A percentile compares a stretch with the other conserved stretches of the same genome.
phyloP scores from a whole-genome alignment of 2,113 vertebrate species.

The Phalacrocorax aristotelis region DNA sequence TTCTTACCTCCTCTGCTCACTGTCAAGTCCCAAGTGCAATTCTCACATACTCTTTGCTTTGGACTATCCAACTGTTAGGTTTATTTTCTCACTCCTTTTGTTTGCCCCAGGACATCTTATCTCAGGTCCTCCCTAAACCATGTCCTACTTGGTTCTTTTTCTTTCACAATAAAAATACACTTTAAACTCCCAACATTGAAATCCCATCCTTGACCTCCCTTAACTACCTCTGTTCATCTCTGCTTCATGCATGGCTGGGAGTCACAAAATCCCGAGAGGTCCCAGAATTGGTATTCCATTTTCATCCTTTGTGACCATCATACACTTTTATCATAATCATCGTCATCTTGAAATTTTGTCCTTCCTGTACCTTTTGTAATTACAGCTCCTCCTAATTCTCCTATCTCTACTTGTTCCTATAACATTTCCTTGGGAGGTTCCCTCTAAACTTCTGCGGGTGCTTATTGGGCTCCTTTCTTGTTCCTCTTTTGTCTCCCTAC shows the following conservation, averaged over 20 bases:
- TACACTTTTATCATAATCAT: background rate
- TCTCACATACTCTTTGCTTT: background rate
- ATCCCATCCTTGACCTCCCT: background rate
- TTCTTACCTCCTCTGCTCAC: background rate
- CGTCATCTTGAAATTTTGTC: background rate
- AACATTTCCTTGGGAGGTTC: background rate
- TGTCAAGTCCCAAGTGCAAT: background rate
- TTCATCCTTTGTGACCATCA: background rate
- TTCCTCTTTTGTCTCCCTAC: background rate
- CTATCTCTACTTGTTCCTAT: background rate
- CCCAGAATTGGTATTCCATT: background rate
- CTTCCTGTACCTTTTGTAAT: background rate
- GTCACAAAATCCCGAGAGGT: background rate
- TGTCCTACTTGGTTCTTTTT: background rate
- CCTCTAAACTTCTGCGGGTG: background rate
- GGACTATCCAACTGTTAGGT: background rate
- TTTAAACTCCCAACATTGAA: background rate
- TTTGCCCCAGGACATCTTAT: background rate
- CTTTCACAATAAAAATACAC: background rate
- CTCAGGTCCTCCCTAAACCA: background rate
- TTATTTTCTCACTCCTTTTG: background rate
- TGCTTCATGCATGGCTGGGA: fast-evolving
- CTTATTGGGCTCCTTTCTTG: background rate
- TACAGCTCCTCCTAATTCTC: background rate
- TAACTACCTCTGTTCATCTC: background rate